Evolutionary conservation across 2,113 vertebrate species (phyloP).

Genomic region (Siniperca knerii): DNA sequence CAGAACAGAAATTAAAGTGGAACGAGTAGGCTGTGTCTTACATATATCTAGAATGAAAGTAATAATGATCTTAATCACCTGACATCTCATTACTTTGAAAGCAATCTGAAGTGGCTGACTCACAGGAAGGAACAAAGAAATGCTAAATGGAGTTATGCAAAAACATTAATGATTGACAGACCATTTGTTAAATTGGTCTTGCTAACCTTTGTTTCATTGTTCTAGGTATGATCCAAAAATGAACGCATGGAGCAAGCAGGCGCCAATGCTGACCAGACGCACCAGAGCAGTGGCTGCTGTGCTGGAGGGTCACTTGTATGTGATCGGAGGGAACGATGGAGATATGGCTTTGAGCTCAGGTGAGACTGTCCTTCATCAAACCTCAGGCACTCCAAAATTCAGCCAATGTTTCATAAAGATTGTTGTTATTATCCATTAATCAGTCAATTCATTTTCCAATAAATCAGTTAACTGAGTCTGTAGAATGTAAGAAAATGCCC

Average conservation of each 20-base stretch:
- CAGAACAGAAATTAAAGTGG: background rate
- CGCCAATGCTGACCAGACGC: constrained; percentile 68
- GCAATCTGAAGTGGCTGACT: constrained; percentile 28
- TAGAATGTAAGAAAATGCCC: background rate
- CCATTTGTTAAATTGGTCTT: background rate
- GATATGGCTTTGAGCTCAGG: constrained; percentile 74
- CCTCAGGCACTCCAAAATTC: background rate
- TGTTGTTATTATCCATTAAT: background rate
- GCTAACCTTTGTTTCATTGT: background rate
- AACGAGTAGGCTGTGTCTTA: background rate
- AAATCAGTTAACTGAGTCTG: background rate
- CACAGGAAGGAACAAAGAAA: constrained; percentile 19
- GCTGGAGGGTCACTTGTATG: constrained; percentile 75
- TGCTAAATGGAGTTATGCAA: background rate
- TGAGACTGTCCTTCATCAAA: constrained; percentile 19
- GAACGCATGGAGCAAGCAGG: constrained; percentile 78
- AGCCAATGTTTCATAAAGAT: background rate
- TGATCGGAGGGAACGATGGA: constrained; percentile 80
- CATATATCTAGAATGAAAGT: background rate
- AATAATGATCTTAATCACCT: constrained; percentile 3
- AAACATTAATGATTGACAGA: constrained; percentile 6
- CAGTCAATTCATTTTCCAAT: background rate
- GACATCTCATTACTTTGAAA: constrained; percentile 33
- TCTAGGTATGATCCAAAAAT: constrained; percentile 77
- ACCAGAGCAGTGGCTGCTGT: constrained; percentile 67